Conservation (phyloP, 1,140 invertebrate species). For the Neocloeon triangulifer region DNA sequence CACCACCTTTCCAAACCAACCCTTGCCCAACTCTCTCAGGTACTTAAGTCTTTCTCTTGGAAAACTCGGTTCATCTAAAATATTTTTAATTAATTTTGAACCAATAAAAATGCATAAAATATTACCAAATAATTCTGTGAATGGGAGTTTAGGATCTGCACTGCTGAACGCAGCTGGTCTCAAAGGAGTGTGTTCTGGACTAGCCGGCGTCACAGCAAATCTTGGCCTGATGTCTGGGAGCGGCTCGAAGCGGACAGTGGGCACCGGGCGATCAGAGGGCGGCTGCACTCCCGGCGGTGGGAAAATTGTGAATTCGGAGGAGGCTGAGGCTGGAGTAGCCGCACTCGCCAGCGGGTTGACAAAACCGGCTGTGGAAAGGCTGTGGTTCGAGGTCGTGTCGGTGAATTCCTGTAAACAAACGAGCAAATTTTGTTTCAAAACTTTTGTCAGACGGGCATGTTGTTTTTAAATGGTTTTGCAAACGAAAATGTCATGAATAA, state of each 20-base stretch:
- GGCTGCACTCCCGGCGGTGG: slow-evolving; percentile 1
- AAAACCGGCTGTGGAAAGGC: slow-evolving; percentile 2
- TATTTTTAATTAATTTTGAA: slow-evolving; percentile 14
- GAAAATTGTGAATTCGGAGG: slow-evolving; percentile 8
- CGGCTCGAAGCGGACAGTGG: slow-evolving; percentile 14
- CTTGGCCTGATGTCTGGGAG: slow-evolving; percentile 13
- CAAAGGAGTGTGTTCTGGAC: slow-evolving; percentile 3
- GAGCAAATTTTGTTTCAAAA: too few relatives aligned
- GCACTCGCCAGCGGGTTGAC: slow-evolving; percentile 1
- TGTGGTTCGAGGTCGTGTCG: slow-evolving; percentile 8
- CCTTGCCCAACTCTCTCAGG: slow-evolving; percentile 55
- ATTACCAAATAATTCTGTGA: too few relatives aligned
- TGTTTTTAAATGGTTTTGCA: too few relatives aligned
- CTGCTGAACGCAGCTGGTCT: slow-evolving; percentile 10
- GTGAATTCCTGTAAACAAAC: slow-evolving; percentile 7
- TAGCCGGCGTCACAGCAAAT: background rate
- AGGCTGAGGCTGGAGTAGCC: background rate
- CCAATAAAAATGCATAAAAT: too few relatives aligned
- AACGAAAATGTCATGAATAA: too few relatives aligned
- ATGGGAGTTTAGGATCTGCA: slow-evolving; percentile 7
- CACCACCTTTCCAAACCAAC: slow-evolving; percentile 69
- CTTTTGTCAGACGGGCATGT: too few relatives aligned
- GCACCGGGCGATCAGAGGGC: background rate
- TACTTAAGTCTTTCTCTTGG: slow-evolving; percentile 58
- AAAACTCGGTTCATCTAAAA: slow-evolving; percentile 36